Evolutionary conservation across 2,797 vertebrate species (phyloP), one percentile per base, ranked within the genome.

Genomic region (Tapirus indicus): DNA sequence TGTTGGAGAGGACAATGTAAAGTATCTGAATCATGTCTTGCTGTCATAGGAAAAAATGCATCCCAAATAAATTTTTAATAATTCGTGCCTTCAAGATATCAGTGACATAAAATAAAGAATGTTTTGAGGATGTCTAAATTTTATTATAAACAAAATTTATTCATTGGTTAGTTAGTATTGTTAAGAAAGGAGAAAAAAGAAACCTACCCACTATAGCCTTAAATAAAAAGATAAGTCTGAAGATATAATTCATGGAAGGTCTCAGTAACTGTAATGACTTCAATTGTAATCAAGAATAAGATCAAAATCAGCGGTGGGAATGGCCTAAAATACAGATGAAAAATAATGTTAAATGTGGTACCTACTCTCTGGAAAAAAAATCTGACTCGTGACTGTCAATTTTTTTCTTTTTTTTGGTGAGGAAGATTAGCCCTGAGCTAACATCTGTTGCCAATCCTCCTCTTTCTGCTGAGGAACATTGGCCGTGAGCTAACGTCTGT

Each of bases 221-320:
- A 72, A 91, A 29, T 69, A 64, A 83, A 95, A 72, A 82, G 25
- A 25, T 49, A 89, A 54, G 35, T 87, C 47, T 88, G 12, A 94
- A 84, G 23, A 74, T 44, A 0, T 5, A 66, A 77, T 72, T 78
- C 29, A 32, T 82, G 68, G 56, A 90, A 87, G 13, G 11, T 38
- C 38, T 78, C 84, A 85, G 44, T 66, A 77, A 78, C 21, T 27
- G 12, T 88, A 68, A 64, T 60, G 11, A 68, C n/a, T 87, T 80
- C 41, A 82, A 32, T 6, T 77, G 2, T 27, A 95, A 68, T 58
- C 6, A 89, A 60, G 27, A 95, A 74, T 74, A 66, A 17, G 5
- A 74, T 0, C 25, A 78, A 82, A 72, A 79, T 3, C 4, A 49
- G 3, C 56, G 17, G 47, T 41, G 38, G 1, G 29, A 80, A 9